Conservation (phyloP, 1,140 invertebrate genomes). For the Tetragnatha versicolor region DNA sequence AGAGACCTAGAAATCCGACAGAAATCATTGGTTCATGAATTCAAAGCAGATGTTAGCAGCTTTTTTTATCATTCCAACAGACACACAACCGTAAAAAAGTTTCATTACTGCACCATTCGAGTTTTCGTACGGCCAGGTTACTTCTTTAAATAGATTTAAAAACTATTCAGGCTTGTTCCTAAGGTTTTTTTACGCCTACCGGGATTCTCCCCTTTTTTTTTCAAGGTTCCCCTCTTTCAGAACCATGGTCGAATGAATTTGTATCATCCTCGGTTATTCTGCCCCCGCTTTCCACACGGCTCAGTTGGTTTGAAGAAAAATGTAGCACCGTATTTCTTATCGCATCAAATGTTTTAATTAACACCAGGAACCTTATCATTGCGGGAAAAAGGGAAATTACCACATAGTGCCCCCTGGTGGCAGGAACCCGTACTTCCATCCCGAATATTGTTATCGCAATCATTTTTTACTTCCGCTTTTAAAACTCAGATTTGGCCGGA, state of each 20-base stretch:
- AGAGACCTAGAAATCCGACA: neutral
- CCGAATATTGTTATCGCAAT: neutral
- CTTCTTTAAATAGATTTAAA: slow-evolving; percentile 20
- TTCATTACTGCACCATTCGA: neutral
- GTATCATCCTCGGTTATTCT: neutral
- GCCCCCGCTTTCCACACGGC: neutral
- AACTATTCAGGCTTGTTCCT: neutral
- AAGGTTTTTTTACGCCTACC: too few relatives aligned
- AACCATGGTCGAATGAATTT: neutral
- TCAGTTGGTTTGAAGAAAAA: slow-evolving; percentile 19
- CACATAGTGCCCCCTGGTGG: slow-evolving; percentile 1
- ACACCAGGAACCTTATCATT: slow-evolving; percentile 1
- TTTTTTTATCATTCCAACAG: neutral
- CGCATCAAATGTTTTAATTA: slow-evolving; percentile 14
- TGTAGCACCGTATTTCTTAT: slow-evolving; percentile 15
- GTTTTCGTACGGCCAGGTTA: slow-evolving; percentile 9
- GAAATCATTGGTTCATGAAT: slow-evolving; percentile 19
- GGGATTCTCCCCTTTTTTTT: neutral
- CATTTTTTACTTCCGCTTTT: neutral
- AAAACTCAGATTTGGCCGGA: neutral
- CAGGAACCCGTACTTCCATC: neutral
- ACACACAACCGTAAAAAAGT: neutral
- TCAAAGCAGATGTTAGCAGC: slow-evolving; percentile 3
- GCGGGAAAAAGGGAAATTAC: neutral
- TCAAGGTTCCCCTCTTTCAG: neutral